These are phyloP conservation scores for Psammodynastes pulverulentus DNA, from an alignment of 2,113 vertebrate genomes.

Conservation along the genomic window DNA sequence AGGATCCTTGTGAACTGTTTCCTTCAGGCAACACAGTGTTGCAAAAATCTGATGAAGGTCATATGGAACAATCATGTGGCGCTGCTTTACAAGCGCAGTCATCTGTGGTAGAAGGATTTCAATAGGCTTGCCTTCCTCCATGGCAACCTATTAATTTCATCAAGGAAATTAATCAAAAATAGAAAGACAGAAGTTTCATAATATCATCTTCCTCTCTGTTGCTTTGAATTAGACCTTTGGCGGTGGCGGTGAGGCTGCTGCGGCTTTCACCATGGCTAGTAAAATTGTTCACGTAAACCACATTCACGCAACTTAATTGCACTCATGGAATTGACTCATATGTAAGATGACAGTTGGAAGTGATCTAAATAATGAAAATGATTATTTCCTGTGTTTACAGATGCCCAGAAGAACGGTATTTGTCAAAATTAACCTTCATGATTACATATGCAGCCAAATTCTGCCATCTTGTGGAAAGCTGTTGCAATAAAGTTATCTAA, in stretches of 20 bases:
- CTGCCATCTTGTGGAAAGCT: constrained; percentile 58
- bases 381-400: background rate
- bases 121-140: background rate
- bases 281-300: background rate
- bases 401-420: background rate
- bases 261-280: background rate
- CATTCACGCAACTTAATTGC: background rate
- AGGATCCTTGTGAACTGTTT: background rate
- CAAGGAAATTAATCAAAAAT: background rate
- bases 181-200: background rate
- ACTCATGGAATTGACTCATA: background rate
- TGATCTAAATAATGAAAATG: background rate
- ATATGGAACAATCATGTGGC: background rate
- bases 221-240: background rate
- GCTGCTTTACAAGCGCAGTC: background rate
- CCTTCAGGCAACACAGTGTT: background rate
- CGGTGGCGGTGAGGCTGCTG: background rate
- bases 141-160: background rate
- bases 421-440: background rate
- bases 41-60: background rate
- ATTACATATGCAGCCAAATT: constrained; percentile 39
- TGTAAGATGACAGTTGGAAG: background rate
- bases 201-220: background rate
- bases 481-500: constrained; percentile 16
- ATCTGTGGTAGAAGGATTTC: background rate